Evolutionary conservation across 23 tunicate genomes (phyloP).

Genomic region (Ciona savignyi): DNA sequence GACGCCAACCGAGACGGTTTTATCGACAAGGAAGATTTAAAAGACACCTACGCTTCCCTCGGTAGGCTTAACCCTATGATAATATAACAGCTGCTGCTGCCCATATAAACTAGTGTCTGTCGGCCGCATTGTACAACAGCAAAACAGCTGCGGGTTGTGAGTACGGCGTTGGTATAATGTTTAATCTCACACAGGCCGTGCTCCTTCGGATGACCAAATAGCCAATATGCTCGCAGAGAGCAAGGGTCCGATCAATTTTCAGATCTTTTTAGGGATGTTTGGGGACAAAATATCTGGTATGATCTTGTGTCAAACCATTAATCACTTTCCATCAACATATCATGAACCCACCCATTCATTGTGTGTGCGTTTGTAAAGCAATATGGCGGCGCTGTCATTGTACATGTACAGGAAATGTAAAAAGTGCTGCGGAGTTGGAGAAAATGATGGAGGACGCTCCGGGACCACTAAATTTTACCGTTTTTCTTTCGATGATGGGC

Average conservation of each 20-base stretch:
- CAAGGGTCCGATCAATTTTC: conserved; percentile 86
- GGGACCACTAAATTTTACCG: conserved; percentile 93
- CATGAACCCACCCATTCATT: no score
- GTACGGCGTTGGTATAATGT: neutral
- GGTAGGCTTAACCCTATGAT: conserved; percentile 24
- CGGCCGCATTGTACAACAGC: neutral
- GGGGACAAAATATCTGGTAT: conserved; percentile 97
- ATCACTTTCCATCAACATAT: no score
- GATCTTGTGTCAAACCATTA: neutral
- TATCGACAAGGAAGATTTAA: conserved; percentile 77
- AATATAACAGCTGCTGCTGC: conserved; percentile 1
- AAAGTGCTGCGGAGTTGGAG: conserved; percentile 75
- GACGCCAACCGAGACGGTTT: conserved; percentile 96
- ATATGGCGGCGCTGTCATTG: no score
- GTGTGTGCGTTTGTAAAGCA: no score
- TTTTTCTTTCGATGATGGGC: conserved; percentile 95
- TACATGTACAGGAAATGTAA: conserved; percentile 41
- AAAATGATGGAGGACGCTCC: conserved; percentile 89
- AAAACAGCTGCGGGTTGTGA: neutral
- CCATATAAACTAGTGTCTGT: neutral
- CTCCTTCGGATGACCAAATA: conserved; percentile 37
- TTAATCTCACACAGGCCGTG: conserved; percentile 45
- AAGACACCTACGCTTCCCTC: conserved; percentile 90
- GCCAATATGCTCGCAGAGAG: conserved; percentile 74
- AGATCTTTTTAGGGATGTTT: conserved; percentile 82